Conservation (phyloP, 37 sponge, comb jelly and placozoan genomes). For the Beroe forskalii region DNA sequence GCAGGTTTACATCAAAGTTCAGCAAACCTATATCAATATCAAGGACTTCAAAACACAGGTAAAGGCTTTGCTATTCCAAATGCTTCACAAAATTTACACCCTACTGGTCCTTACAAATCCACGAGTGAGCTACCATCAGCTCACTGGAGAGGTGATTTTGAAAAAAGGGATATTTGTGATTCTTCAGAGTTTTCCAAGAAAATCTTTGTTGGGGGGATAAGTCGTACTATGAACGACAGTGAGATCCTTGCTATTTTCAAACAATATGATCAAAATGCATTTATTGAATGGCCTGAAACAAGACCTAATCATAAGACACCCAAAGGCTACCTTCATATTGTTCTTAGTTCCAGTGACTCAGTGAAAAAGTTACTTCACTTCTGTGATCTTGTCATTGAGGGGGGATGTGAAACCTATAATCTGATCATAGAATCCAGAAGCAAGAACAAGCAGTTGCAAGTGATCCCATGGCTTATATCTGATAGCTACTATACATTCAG, state of each 20-base stretch:
- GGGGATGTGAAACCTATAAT: constrained; percentile 46
- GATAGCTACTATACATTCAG: not conserved
- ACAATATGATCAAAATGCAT: not conserved
- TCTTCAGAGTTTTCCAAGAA: not conserved
- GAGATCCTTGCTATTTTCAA: not conserved
- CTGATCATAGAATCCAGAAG: not conserved
- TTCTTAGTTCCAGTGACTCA: constrained; percentile 5
- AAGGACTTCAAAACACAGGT: too few relatives aligned
- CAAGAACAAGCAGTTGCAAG: not conserved
- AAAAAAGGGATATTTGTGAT: not conserved
- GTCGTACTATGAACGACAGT: not conserved
- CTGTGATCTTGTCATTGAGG: constrained; percentile 24
- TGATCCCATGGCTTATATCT: not conserved
- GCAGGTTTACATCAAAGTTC: too few relatives aligned
- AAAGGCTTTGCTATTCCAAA: too few relatives aligned
- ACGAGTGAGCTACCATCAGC: not conserved
- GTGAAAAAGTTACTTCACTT: not conserved
- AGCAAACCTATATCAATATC: too few relatives aligned
- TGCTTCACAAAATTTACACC: too few relatives aligned
- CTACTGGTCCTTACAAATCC: too few relatives aligned
- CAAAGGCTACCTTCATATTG: not conserved
- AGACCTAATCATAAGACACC: not conserved
- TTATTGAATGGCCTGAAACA: not conserved
- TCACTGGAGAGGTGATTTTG: constrained; percentile 12
- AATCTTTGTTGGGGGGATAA: constrained; percentile 10